Evolutionary conservation across 2,797 vertebrate species (phyloP).

Genomic region (Chaenodraco wilsoni): DNA sequence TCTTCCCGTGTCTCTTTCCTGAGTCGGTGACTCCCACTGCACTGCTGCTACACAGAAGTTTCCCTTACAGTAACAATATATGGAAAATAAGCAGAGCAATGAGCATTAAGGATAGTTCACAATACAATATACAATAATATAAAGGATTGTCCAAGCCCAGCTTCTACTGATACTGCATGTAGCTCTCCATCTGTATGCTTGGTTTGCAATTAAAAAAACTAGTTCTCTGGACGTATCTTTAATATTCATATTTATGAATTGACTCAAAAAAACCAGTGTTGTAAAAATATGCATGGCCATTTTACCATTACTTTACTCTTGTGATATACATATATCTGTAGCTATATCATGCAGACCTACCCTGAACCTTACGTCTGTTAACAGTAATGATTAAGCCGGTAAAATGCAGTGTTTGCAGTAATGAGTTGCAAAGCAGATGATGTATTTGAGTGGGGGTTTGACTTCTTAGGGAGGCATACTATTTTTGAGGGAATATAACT

Average conservation of each 20-base stretch:
- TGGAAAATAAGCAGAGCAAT: conserved; percentile 45
- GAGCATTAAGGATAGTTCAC: conserved; percentile 31
- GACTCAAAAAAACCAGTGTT: not conserved
- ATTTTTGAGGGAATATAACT: not conserved
- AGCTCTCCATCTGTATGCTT: conserved; percentile 8
- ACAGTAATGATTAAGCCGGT: not conserved
- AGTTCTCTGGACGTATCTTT: not conserved
- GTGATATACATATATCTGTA: not conserved
- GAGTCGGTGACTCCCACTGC: too few relatives aligned
- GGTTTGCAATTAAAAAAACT: not conserved
- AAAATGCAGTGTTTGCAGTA: not conserved
- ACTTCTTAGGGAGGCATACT: not conserved
- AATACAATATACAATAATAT: too few relatives aligned
- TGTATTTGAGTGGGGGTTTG: not conserved
- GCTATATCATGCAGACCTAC: too few relatives aligned
- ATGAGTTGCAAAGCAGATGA: conserved; percentile 7
- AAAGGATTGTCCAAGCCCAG: conserved; percentile 16
- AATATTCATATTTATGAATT: not conserved
- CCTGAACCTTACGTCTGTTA: not conserved
- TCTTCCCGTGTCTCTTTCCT: too few relatives aligned
- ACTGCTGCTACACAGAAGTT: too few relatives aligned
- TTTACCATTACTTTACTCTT: not conserved
- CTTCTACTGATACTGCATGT: not conserved
- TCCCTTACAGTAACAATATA: conserved; percentile 27
- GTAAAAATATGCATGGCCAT: not conserved